Evolutionary conservation across 2,888 invertebrate genomes (phyloP), one percentile per base, ranked within the genome.

Genomic region (Thymelicus lineola): DNA sequence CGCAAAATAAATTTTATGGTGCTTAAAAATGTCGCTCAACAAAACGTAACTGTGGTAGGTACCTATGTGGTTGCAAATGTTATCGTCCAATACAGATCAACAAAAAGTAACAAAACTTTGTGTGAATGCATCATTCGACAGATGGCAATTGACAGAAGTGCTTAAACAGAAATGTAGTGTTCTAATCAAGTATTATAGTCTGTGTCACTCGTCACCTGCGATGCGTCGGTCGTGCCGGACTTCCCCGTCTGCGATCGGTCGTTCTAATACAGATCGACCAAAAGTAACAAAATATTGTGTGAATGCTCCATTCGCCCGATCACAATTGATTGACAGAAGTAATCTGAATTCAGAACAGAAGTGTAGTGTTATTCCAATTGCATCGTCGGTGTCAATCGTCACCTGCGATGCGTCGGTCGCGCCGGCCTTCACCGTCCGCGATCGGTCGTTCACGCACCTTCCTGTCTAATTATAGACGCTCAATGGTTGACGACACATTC

Each of bases 371-470:
- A 45, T 28, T n/a, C n/a, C n/a, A 45, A 60, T 4, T 61, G 14
- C 28, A 10, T 46, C 48, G 72, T 74, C 69, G 75, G 72, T 72
- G 70, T 74, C 75, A 79, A 71, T 80, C 77, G 79, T 79, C 81
- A 80, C 76, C 74, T 75, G 77, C 62, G 73, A 73, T 76, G 79
- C 70, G 67, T 57, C 62, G 62, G 71, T 50, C 66, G 72, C 58
- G 70, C 72, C 80, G 86, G 78, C 87, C 87, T 86, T 86, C 85
- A 81, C 80, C 79, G 82, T 79, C 71, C 73, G 68, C 72, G 74
- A 76, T 75, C 80, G 81, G 81, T 80, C 84, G 82, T 86, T 86
- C 84, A 83, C 82, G 80, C 81, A 85, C 82, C 84, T 86, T 79
- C 76, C 76, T 78, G 75, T 75, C 81, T 85, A 85, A 84, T 84